Evolutionary conservation across 2,113 vertebrate genomes (phyloP), one percentile per base, ranked within the genome.

Genomic region (Myotis yumanensis): DNA sequence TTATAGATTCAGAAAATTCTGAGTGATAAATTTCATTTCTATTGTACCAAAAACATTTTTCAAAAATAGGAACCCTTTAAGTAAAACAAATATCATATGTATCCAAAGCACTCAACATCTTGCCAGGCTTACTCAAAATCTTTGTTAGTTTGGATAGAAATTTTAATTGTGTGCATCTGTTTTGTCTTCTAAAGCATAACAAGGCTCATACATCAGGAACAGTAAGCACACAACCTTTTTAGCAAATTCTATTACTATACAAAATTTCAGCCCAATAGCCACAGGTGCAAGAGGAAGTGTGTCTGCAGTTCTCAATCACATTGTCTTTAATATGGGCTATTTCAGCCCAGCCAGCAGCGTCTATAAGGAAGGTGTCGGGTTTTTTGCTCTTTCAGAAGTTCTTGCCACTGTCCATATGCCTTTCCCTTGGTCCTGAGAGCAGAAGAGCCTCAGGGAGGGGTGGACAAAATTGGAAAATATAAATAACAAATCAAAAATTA

Each of bases 401-500:
- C 81, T 66, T 97, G 94, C 86, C 95, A 96, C 92, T 93, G 93
- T 97, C 94, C 94, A 52, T 89, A 84, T 92, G 93, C 94, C 90
- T 97, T 98, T 92, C 82, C 95, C 48, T 93, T 51, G 51, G 96
- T 95, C 85, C 85, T 95, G 75, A 96, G 96, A 97, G 96, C 76
- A 91, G 71, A 68, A 94, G 91, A 98, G 97, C 97, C 96, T 98
- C 96, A 51, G 98, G 98, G 98, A 98, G 96, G 97, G 97, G 98
- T 97, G 96, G 97, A 98, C 95, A 93, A 98, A 98, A 98, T 98
- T 98, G 98, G 98, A 98, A 98, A 98, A 98, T 98, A 99, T 98
- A 98, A 98, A 99, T 98, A 98, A 98, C 98, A 98, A 98, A 98
- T 99, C 97, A 98, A 98, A 98, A 98, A 98, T 98, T 98, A 98